Evolutionary conservation across 2,888 invertebrate species (phyloP), one percentile per base, ranked within the genome.

Genomic region (Petrolisthes manimaculis): DNA sequence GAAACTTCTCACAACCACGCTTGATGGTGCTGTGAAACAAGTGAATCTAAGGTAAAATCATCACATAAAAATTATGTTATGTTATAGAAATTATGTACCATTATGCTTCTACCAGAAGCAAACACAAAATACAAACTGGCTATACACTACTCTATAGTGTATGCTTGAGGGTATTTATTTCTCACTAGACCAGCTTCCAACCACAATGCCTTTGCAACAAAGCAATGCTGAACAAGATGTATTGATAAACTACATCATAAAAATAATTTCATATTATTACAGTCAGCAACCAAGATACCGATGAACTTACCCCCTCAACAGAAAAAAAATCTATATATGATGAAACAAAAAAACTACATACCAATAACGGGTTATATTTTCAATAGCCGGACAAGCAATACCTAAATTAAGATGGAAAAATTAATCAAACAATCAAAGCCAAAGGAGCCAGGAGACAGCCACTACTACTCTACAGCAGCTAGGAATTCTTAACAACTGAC

Each of bases 381-480:
- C 71, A 53, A 67, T 55, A 84, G 51, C 61, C 37, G 37, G 67
- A 85, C 69, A 85, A 79, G 79, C 85, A 85, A 54, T 69, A 53
- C 24, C 21, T 71, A 37, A 83, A 71, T 21, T 18, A 79, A 53
- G 69, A 21, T 21, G 53, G 24, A 69, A 75, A 79, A 61, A 85
- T 67, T 69, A 85, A 67, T 85, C 56, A 84, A 79, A 85, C 69
- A 85, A 85, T 79, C 21, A 85, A 85, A 85, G 85, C 79, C 71
- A 75, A 79, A 79, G 54, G 79, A 67, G 77, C 79, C 84, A 85
- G 54, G 54, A 79, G 69, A 75, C 75, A 78, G 56, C 84, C 54
- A 85, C 61, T 82, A 79, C 85, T 79, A 56, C 56, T 37, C 71
- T 69, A 85, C n/a, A 78, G 84, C 78, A 84, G 56, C 53, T 69